These are phyloP conservation scores for Crotalus horridus DNA, from an alignment of 2,113 vertebrate genomes.

Conservation along the genomic window DNA sequence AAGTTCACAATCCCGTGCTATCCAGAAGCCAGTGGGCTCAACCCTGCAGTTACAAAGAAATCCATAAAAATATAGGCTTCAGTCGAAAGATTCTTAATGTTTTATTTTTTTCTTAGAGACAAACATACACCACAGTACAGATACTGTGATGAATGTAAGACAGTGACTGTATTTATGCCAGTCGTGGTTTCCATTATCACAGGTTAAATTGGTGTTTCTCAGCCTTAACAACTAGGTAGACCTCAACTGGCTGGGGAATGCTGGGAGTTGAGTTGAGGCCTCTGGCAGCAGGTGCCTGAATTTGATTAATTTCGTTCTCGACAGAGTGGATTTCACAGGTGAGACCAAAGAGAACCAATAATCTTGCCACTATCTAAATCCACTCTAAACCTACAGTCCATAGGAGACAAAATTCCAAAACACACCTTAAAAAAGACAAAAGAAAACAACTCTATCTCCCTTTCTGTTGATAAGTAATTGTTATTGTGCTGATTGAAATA, in stretches of 20 bases:
- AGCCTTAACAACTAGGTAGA: background rate
- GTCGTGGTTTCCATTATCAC: background rate
- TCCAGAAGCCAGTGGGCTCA: slow-evolving; percentile 87
- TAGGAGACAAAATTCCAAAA: background rate
- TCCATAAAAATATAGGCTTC: slow-evolving; percentile 12
- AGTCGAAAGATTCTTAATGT: background rate
- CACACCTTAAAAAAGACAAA: background rate
- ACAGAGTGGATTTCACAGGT: background rate
- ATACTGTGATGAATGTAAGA: background rate
- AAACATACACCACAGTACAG: background rate
- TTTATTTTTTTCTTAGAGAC: slow-evolving; percentile 1
- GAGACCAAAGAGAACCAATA: background rate
- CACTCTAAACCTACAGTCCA: background rate
- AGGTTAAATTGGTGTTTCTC: background rate
- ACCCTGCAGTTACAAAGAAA: slow-evolving; percentile 72
- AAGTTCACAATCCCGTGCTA: slow-evolving; percentile 89
- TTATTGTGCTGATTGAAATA: background rate
- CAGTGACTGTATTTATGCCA: background rate
- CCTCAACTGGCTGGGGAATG: background rate
- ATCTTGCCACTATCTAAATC: background rate
- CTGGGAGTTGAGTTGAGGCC: background rate
- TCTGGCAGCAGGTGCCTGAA: background rate
- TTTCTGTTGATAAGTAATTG: background rate
- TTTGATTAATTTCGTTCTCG: background rate
- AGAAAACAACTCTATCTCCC: background rate